phyloP scores from a whole-genome alignment of 2,113 vertebrate genomes.

The Alligator mississippiensis region DNA sequence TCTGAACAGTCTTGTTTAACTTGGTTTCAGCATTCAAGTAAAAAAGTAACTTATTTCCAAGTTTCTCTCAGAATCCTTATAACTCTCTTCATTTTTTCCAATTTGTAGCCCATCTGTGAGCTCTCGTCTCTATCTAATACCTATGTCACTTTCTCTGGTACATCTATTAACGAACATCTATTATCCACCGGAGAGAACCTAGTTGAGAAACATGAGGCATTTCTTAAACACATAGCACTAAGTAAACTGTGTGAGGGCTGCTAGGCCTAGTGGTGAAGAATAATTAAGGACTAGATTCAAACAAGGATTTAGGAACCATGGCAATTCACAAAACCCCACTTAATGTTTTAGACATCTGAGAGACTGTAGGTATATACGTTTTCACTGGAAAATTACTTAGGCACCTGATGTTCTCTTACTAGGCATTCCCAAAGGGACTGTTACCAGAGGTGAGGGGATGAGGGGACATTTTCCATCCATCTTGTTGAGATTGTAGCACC shows the following conservation, averaged over 20 bases:
- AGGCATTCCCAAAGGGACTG: too few relatives aligned
- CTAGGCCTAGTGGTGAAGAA: background rate
- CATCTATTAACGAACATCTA: background rate
- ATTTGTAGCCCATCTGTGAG: background rate
- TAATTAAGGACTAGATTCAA: too few relatives aligned
- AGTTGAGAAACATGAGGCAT: background rate
- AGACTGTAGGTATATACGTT: too few relatives aligned
- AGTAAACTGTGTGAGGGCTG: background rate
- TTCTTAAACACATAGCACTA: background rate
- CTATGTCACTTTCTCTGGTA: background rate
- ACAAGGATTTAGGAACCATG: too few relatives aligned
- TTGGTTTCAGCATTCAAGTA: slow-evolving; percentile 41
- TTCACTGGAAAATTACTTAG: too few relatives aligned
- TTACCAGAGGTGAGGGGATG: too few relatives aligned
- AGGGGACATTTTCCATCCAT: too few relatives aligned
- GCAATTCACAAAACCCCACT: too few relatives aligned
- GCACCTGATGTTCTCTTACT: too few relatives aligned
- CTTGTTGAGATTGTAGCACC: too few relatives aligned
- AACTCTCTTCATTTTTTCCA: slow-evolving; percentile 2
- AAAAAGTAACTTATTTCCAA: slow-evolving; percentile 55
- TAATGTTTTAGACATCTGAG: too few relatives aligned
- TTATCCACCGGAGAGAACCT: background rate
- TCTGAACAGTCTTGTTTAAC: slow-evolving; percentile 23
- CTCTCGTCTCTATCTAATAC: too few relatives aligned
- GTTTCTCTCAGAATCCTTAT: slow-evolving; percentile 29